Evolutionary conservation across 2,888 invertebrate species (phyloP).

Genomic region (Yponomeuta evonymella): DNA sequence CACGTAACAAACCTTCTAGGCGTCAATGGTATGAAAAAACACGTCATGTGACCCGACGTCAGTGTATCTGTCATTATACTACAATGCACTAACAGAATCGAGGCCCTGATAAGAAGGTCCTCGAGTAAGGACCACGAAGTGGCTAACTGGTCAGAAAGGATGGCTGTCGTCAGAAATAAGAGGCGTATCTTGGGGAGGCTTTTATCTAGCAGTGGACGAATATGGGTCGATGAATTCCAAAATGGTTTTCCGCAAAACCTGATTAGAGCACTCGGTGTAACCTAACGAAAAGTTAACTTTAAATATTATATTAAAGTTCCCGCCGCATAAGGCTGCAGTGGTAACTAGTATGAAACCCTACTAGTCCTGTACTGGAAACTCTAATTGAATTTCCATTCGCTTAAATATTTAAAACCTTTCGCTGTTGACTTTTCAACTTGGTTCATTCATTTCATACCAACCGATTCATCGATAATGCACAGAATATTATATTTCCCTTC

Average conservation of each 20-base stretch:
- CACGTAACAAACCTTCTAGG: no score
- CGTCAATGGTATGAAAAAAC: no score
- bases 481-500: background rate
- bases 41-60: no score
- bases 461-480: background rate
- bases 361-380: constrained; percentile 44
- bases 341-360: constrained; percentile 25
- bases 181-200: no score
- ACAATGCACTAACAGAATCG: no score
- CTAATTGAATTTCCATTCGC: constrained; percentile 58
- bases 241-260: background rate
- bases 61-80: no score
- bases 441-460: constrained; percentile 20
- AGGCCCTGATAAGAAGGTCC: no score
- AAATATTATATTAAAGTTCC: background rate
- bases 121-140: no score
- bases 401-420: constrained; percentile 54
- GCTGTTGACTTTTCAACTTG: constrained; percentile 49
- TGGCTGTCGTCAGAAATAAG: no score
- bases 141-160: no score
- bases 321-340: background rate
- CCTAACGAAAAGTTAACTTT: background rate
- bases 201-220: no score
- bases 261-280: background rate
- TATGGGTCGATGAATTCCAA: background rate